These are phyloP conservation scores for Bradypodion ventrale DNA, from an alignment of 2,797 vertebrate species.

Conservation along the genomic window DNA sequence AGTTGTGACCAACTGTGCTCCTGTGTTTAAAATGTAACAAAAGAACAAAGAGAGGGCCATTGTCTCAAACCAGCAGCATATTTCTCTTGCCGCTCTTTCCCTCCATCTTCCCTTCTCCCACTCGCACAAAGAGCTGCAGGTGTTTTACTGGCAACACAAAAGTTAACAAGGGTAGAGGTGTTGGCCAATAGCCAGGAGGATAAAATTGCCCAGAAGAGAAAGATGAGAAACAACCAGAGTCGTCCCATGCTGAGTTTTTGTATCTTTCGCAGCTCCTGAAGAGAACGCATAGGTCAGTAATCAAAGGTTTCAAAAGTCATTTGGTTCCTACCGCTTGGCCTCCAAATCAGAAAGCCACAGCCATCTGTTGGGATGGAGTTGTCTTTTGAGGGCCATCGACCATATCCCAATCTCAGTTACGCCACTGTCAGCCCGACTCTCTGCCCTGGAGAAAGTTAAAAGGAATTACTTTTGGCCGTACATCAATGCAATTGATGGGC, in stretches of 20 bases:
- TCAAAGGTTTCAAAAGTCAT: conserved; percentile 71
- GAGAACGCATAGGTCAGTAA: conserved; percentile 60
- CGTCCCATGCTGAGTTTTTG: conserved; percentile 72
- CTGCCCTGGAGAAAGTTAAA: conserved; percentile 19
- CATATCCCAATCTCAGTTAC: conserved; percentile 46
- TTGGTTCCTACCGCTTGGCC: conserved; percentile 38
- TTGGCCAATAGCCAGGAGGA: conserved; percentile 65
- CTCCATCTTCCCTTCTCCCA: conserved; percentile 3
- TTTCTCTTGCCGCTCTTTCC: not conserved
- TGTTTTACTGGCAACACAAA: conserved; percentile 63
- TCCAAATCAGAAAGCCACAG: conserved; percentile 45
- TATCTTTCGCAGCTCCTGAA: conserved; percentile 65
- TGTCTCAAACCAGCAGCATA: conserved; percentile 55
- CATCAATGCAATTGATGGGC: conserved; percentile 1
- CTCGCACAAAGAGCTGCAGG: conserved; percentile 67
- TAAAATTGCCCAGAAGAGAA: conserved; percentile 63
- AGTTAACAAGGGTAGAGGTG: conserved; percentile 65
- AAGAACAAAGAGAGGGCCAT: conserved; percentile 46
- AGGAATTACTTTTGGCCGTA: conserved; percentile 17
- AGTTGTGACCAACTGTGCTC: conserved; percentile 17
- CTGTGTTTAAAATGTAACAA: conserved; percentile 31
- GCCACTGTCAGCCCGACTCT: conserved; percentile 30
- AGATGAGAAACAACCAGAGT: conserved; percentile 47
- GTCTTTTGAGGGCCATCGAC: conserved; percentile 43
- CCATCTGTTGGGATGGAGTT: conserved; percentile 57